These are phyloP conservation scores for Crambe crambe DNA, from an alignment of 37 sponge, comb jelly and placozoan genomes.

Conservation along the genomic window DNA sequence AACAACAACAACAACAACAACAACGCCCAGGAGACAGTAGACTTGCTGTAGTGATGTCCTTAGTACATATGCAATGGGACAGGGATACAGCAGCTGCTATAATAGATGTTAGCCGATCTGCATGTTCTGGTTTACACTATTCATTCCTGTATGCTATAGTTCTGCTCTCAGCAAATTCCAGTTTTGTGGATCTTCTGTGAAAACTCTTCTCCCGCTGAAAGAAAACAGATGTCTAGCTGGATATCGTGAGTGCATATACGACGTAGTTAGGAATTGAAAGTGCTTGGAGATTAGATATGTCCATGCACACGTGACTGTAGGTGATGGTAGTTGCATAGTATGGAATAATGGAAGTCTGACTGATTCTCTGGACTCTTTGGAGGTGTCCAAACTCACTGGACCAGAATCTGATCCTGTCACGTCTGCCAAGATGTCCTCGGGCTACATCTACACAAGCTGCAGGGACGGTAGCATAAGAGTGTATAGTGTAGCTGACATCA, in stretches of 20 bases:
- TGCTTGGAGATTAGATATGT: background rate
- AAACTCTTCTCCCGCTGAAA: slow-evolving; percentile 7
- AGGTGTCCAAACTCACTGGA: slow-evolving; percentile 58
- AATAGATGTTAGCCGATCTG: too few species aligned
- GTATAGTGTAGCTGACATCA: slow-evolving; percentile 30
- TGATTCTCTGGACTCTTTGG: background rate
- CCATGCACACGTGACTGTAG: too few species aligned
- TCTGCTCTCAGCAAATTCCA: background rate
- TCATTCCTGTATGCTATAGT: slow-evolving; percentile 7
- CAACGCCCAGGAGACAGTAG: too few species aligned
- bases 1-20: too few species aligned
- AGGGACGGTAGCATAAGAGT: slow-evolving; percentile 57
- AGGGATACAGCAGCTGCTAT: too few species aligned
- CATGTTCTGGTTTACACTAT: background rate
- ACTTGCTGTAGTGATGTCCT: too few species aligned
- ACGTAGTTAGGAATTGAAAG: background rate
- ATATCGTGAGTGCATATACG: slow-evolving; percentile 8
- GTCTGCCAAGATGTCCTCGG: slow-evolving; percentile 8
- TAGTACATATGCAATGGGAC: too few species aligned
- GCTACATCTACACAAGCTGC: slow-evolving; percentile 44
- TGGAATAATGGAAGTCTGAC: slow-evolving; percentile 1
- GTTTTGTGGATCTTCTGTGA: slow-evolving; percentile 12
- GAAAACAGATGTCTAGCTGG: slow-evolving; percentile 19
- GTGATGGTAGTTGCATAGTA: slow-evolving; percentile 22
- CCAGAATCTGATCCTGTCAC: slow-evolving; percentile 53